phyloP scores from a whole-genome alignment of 2,888 invertebrate species.

The Andrena camellia region DNA sequence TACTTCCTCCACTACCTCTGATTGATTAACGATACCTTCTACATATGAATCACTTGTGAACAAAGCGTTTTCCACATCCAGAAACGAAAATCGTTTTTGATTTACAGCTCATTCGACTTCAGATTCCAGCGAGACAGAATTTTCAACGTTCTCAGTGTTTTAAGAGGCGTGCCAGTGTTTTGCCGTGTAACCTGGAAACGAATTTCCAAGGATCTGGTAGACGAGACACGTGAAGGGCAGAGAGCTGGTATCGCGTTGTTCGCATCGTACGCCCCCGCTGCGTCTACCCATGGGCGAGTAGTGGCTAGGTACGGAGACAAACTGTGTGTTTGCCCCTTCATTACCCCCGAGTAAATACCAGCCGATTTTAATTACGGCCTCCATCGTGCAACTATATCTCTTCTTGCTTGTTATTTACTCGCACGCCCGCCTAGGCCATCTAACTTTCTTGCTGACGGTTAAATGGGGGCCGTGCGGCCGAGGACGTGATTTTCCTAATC shows the following conservation, averaged over 20 bases:
- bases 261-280: neutral
- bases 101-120: no score
- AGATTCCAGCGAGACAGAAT: no score
- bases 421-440: slow-evolving; percentile 75
- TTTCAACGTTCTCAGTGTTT: no score
- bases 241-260: slow-evolving; percentile 9
- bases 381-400: slow-evolving; percentile 78
- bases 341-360: slow-evolving; percentile 83
- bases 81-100: no score
- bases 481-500: slow-evolving; percentile 62
- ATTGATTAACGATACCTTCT: no score
- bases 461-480: slow-evolving; percentile 72
- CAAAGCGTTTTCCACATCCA: no score
- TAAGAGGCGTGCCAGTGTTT: neutral
- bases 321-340: slow-evolving; percentile 84
- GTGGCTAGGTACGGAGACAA: slow-evolving; percentile 81
- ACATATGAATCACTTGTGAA: no score
- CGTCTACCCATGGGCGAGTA: slow-evolving; percentile 37
- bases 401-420: slow-evolving; percentile 82
- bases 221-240: slow-evolving; percentile 15
- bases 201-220: slow-evolving; percentile 21
- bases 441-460: slow-evolving; percentile 80
- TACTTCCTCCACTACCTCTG: no score
- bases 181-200: slow-evolving; percentile 20
- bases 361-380: slow-evolving; percentile 84